Percentiles rank a stretch among this genome's conserved stretches.
Evolutionary conservation across 2,797 vertebrate genomes (phyloP).

Genomic region (Anableps anableps): DNA sequence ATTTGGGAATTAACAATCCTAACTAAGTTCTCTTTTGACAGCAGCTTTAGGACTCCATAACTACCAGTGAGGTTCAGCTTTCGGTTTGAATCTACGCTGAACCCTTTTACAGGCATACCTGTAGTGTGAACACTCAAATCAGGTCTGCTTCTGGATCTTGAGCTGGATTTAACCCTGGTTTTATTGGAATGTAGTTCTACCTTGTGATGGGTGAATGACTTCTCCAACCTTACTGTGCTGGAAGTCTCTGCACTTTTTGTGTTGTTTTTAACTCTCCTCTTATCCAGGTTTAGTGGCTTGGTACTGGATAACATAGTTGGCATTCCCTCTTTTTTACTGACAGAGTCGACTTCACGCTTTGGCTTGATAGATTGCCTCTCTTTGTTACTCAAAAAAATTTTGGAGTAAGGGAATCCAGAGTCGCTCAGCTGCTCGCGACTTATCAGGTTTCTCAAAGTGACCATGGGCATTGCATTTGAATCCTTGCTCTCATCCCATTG

Average conservation of each 20-base stretch:
- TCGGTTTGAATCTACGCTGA: constrained; percentile 60
- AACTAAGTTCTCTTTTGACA: constrained; percentile 81
- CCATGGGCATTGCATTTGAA: constrained; percentile 62
- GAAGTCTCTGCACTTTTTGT: constrained; percentile 65
- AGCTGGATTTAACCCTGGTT: constrained; percentile 71
- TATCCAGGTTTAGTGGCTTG: constrained; percentile 64
- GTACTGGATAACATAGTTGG: constrained; percentile 30
- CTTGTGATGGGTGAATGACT: constrained; percentile 69
- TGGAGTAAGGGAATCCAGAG: constrained; percentile 52
- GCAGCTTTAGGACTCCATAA: constrained; percentile 79
- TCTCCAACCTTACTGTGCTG: constrained; percentile 67
- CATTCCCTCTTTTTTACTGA: constrained; percentile 58
- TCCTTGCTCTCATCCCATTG: constrained; percentile 74
- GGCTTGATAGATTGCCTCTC: constrained; percentile 70
- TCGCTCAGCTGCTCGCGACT: constrained; percentile 68
- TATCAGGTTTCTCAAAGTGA: constrained; percentile 74
- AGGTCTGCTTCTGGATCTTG: constrained; percentile 59
- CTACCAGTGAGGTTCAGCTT: constrained; percentile 81
- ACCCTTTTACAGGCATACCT: constrained; percentile 68
- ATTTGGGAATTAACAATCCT: constrained; percentile 83
- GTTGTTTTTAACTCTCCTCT: constrained; percentile 69
- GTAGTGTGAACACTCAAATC: constrained; percentile 66
- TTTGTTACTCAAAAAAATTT: constrained; percentile 66
- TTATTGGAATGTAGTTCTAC: constrained; percentile 75
- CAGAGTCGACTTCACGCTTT: constrained; percentile 72